Evolutionary conservation across 2,113 vertebrate species (phyloP).

Genomic region (Salvelinus alpinus): DNA sequence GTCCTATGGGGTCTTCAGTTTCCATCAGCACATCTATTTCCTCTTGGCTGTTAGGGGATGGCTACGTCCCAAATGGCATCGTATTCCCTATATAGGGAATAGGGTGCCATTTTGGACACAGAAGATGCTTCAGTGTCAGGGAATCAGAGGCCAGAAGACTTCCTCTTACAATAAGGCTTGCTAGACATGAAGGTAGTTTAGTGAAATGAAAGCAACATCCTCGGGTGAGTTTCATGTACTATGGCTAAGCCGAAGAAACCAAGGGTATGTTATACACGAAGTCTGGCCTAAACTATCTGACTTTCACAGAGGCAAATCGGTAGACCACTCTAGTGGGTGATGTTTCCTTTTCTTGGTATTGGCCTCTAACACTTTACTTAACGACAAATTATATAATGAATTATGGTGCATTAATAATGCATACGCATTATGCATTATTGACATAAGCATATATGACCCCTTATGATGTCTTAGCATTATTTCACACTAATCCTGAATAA

Average conservation of each 20-base stretch:
- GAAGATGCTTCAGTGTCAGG: background rate
- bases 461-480: no score
- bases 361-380: background rate
- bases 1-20: constrained; percentile 28
- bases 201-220: constrained; percentile 16
- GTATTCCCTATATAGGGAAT: no score
- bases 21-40: constrained; percentile 38
- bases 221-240: constrained; percentile 16
- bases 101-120: no score
- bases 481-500: no score
- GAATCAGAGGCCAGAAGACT: constrained; percentile 11
- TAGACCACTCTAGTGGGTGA: no score
- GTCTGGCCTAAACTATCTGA: constrained; percentile 5
- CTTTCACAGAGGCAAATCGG: no score
- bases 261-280: constrained; percentile 35
- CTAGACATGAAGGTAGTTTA: constrained; percentile 15
- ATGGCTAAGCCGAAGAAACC: constrained; percentile 12
- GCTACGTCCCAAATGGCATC: no score
- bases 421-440: no score
- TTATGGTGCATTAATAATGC: no score
- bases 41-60: constrained; percentile 12
- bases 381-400: no score
- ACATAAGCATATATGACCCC: no score
- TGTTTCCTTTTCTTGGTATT: background rate
- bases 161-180: background rate